Conservation (phyloP, 2,888 invertebrate species). For the Subacronicta megacephala region DNA sequence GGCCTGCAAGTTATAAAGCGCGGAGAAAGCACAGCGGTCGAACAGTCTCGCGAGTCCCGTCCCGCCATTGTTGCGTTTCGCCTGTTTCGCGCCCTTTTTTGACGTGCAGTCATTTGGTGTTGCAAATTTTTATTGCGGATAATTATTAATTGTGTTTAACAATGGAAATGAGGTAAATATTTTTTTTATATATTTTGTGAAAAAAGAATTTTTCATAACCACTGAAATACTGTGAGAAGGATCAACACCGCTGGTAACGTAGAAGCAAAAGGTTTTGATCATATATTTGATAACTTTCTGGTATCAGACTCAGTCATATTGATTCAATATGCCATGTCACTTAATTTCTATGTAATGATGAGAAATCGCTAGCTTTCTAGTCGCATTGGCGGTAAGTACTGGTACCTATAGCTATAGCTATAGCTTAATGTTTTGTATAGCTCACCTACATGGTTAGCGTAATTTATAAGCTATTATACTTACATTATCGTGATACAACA, state of each 20-base stretch:
- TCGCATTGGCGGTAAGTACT: conserved; percentile 36
- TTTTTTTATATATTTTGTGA: conserved; percentile 10
- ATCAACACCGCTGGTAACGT: neutral
- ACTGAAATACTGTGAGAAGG: neutral
- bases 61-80: conserved; percentile 67
- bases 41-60: conserved; percentile 72
- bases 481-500: conserved; percentile 30
- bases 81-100: conserved; percentile 74
- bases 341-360: conserved; percentile 54
- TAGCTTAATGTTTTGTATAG: conserved; percentile 34
- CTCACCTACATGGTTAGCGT: conserved; percentile 28
- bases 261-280: neutral
- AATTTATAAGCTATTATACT: conserved; percentile 45
- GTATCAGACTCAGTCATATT: conserved; percentile 13
- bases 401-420: conserved; percentile 4
- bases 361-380: conserved; percentile 61
- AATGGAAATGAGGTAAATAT: conserved; percentile 82
- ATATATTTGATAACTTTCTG: conserved; percentile 1
- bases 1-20: conserved; percentile 83
- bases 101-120: conserved; percentile 71
- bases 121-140: conserved; percentile 65
- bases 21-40: conserved; percentile 83
- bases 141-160: conserved; percentile 57
- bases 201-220: neutral
- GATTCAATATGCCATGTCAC: conserved; percentile 28